Base-by-base conservation (phyloP, 1,140 invertebrate species). In the Leptinotarsa texana region DNA sequence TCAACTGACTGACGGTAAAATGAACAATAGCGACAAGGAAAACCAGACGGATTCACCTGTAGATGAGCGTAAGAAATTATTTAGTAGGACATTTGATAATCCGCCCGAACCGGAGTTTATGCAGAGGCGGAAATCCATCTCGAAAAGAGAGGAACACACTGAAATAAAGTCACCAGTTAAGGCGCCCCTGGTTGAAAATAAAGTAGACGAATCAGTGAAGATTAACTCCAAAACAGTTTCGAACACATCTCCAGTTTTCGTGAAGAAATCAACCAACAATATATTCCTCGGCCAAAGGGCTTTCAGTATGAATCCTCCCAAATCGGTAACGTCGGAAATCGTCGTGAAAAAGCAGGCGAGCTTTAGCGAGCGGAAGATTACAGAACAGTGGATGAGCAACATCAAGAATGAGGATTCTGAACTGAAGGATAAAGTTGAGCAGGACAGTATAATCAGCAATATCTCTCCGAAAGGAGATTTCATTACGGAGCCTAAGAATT, bases 401-500 rank as follows among this genome's bases (percentile, higher is more conserved):
- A 78, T 78, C 68, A 80, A 82, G 63, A 75, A 81, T 17, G 77
- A 81, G 22, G 71, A 71, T 1, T 22, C 63, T n/a, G 73, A 73
- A 69, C 68, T 78, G 69, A 79, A 79, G 24, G 72, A 79, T 69
- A 78, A 75, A 68, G 74, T 74, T 1, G 4, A 1, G n/a, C 74
- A 78, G 21, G 72, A 80, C n/a, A 79, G 81, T 49, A 79, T 83
- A 33, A 80, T 80, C 8, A 76, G 65, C 11, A 80, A 80, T n/a
- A 82, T 78, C 4, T 71, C 79, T n/a, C 61, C 67, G 4, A 82
- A 80, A 27, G 76, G 67, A 22, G 81, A 85, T 17, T 79, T 87
- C 74, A 86, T 84, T 69, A 87, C 86, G 15, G 88, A 89, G 67
- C 86, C 90, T 75, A 90, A 91, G 78, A 90, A 90, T 51, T 93